Conservation (phyloP, 1,140 invertebrate genomes). For the Orius insidiosus region DNA sequence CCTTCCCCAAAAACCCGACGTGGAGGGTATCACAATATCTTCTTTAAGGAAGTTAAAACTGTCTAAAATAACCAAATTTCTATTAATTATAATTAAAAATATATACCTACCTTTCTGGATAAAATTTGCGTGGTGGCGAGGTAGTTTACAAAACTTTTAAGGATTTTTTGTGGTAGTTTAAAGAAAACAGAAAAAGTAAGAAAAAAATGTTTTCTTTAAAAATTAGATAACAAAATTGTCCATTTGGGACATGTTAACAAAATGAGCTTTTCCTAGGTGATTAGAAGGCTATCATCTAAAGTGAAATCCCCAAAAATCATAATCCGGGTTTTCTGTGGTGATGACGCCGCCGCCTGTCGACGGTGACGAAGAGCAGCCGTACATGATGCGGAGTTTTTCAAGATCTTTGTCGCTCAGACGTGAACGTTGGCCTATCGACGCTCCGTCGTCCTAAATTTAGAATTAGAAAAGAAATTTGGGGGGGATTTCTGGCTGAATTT, state of each 20-base stretch:
- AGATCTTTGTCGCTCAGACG: constrained; percentile 46
- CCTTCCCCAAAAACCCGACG: no score
- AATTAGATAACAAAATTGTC: constrained; percentile 1
- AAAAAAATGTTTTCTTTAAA: not conserved
- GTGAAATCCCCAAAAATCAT: constrained; percentile 5
- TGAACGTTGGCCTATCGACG: constrained; percentile 39
- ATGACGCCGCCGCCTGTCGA: not conserved
- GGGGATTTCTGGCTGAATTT: constrained; percentile 3
- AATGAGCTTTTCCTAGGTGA: not conserved
- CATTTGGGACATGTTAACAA: no score
- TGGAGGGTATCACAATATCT: no score
- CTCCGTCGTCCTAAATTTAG: constrained; percentile 16
- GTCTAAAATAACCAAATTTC: no score
- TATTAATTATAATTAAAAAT: no score
- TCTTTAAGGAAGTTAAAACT: no score
- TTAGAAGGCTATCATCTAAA: not conserved
- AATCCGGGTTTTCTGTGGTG: constrained; percentile 6
- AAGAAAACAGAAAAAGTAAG: no score
- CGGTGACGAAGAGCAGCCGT: constrained; percentile 24
- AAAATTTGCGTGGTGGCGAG: no score
- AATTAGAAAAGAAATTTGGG: not conserved
- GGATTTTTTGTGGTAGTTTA: no score
- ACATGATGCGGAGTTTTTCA: constrained; percentile 46
- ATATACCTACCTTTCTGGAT: no score
- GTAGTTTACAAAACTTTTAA: no score